phyloP scores from a whole-genome alignment of 2,113 vertebrate species.

The Spea bombifrons region DNA sequence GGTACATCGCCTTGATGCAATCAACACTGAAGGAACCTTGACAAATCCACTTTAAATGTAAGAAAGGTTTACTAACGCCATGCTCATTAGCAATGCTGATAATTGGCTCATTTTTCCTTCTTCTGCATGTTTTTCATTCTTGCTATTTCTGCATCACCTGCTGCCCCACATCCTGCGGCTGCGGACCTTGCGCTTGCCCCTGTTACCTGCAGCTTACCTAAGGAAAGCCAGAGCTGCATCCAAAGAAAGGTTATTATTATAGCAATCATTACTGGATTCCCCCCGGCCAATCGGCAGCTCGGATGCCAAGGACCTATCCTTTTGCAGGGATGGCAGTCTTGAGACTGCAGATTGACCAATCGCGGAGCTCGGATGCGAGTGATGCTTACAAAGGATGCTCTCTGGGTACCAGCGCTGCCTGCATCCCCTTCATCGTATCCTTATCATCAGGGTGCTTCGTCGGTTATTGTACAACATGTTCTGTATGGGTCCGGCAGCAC shows the following conservation, averaged over 20 bases:
- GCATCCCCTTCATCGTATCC: neutral
- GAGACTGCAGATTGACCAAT: constrained; percentile 24
- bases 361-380: constrained; percentile 16
- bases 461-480: neutral
- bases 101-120: neutral
- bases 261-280: neutral
- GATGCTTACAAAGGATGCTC: neutral
- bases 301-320: constrained; percentile 2
- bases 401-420: constrained; percentile 17
- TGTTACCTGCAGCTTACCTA: constrained; percentile 18
- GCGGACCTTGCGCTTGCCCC: neutral
- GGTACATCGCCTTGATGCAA: constrained; percentile 33
- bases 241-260: constrained; percentile 11
- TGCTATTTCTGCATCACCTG: neutral
- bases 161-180: neutral
- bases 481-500: neutral
- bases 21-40: constrained; percentile 38
- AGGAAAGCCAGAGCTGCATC: constrained; percentile 16
- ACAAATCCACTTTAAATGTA: neutral
- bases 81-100: neutral
- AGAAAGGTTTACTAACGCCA: neutral
- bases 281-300: neutral
- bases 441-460: neutral
- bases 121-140: neutral
- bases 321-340: neutral